Evolutionary conservation across 2,113 vertebrate species (phyloP).

Genomic region (Tenrec ecaudatus): DNA sequence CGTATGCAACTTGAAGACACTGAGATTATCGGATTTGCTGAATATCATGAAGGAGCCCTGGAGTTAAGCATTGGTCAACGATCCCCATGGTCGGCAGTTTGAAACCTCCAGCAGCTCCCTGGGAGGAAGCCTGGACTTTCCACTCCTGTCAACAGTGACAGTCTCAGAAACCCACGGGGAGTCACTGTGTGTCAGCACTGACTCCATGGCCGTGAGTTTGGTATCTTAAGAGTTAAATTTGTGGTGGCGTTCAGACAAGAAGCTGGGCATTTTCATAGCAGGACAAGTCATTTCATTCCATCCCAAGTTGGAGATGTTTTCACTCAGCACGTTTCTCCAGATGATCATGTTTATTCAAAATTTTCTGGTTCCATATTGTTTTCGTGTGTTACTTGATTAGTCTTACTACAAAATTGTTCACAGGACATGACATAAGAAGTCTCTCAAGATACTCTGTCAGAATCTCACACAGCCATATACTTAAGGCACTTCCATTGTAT

Average conservation of each 20-base stretch:
- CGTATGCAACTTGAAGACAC: background rate
- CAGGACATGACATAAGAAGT: constrained; percentile 34
- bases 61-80: no score
- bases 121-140: no score
- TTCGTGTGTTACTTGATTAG: constrained; percentile 46
- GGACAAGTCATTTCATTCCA: background rate
- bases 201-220: no score
- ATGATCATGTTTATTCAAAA: constrained; percentile 65
- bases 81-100: no score
- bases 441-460: constrained; percentile 22
- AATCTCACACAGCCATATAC: constrained; percentile 36
- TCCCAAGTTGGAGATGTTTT: constrained; percentile 46
- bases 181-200: no score
- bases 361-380: constrained; percentile 44
- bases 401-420: constrained; percentile 61
- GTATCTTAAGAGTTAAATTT: background rate
- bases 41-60: background rate
- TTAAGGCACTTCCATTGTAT: background rate
- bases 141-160: no score
- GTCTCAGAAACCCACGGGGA: no score
- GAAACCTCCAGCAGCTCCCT: no score
- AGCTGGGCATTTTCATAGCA: background rate
- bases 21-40: background rate
- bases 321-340: constrained; percentile 43
- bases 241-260: background rate